Conservation (phyloP, 2,797 vertebrate species). For the Schizopygopsis pylzovi region DNA sequence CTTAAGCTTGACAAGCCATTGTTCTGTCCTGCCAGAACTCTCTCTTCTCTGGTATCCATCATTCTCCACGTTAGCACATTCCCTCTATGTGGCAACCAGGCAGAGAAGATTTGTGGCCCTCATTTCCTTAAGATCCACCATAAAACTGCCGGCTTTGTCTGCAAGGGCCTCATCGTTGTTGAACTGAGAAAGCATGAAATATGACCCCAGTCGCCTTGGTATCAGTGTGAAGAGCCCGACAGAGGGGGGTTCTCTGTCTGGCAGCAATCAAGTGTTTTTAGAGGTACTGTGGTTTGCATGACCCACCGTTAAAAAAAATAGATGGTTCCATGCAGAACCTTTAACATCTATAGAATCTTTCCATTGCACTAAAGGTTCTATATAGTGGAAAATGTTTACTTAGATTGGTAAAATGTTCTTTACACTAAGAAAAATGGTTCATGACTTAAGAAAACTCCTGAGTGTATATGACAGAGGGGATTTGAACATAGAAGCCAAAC, state of each 20-base stretch:
- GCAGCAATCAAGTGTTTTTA: slow-evolving; percentile 38
- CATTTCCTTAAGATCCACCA: slow-evolving; percentile 67
- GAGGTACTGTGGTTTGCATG: slow-evolving; percentile 29
- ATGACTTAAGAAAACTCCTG: not conserved
- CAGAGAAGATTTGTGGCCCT: slow-evolving; percentile 63
- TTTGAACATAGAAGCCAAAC: not conserved
- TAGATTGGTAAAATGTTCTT: not conserved
- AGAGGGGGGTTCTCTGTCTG: slow-evolving; percentile 32
- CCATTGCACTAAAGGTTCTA: not conserved
- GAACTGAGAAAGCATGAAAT: slow-evolving; percentile 56
- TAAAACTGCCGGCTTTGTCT: slow-evolving; percentile 68
- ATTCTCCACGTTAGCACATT: slow-evolving; percentile 47
- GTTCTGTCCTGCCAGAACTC: slow-evolving; percentile 39
- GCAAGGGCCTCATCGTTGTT: slow-evolving; percentile 51
- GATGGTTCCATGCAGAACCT: not conserved
- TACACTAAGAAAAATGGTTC: not conserved
- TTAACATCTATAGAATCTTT: not conserved
- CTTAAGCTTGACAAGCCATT: slow-evolving; percentile 31
- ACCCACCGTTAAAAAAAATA: not conserved
- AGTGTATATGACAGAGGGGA: slow-evolving; percentile 8
- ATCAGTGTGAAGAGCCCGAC: slow-evolving; percentile 47
- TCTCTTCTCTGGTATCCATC: slow-evolving; percentile 49
- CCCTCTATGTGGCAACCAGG: slow-evolving; percentile 55
- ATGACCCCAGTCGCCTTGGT: slow-evolving; percentile 56
- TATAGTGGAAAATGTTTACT: not conserved